These are phyloP conservation scores for Panopea generosa DNA, from an alignment of 2,888 invertebrate genomes.

Conservation along the genomic window DNA sequence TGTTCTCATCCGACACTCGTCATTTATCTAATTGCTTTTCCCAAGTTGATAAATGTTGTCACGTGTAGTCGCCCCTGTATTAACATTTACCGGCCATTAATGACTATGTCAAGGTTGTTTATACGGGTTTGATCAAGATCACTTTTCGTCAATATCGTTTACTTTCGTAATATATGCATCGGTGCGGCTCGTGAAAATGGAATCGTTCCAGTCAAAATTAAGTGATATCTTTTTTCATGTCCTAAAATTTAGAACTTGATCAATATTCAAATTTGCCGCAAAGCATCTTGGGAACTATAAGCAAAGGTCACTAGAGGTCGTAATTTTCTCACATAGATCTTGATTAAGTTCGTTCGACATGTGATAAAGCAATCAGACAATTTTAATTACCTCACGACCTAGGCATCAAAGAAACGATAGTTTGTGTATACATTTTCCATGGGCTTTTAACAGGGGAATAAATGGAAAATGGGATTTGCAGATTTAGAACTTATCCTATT, in stretches of 20 bases:
- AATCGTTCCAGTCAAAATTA: constrained; percentile 48
- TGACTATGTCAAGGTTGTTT: constrained; percentile 26
- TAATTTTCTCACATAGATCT: constrained; percentile 64
- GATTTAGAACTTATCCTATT: constrained; percentile 51
- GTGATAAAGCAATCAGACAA: constrained; percentile 66
- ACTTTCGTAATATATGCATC: constrained; percentile 43
- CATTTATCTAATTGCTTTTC: too few species aligned
- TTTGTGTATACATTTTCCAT: constrained; percentile 64
- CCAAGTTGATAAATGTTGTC: too few species aligned
- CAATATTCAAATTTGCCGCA: constrained; percentile 59
- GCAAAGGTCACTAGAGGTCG: constrained; percentile 54
- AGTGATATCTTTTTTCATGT: constrained; percentile 52
- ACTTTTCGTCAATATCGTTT: background rate
- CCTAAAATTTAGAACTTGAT: constrained; percentile 43
- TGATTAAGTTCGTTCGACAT: constrained; percentile 61
- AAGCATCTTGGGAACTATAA: constrained; percentile 56
- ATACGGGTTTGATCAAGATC: constrained; percentile 25
- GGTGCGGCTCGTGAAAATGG: constrained; percentile 18
- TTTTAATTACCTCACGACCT: constrained; percentile 61
- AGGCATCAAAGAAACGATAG: constrained; percentile 57
- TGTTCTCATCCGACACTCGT: too few species aligned
- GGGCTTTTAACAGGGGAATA: constrained; percentile 63
- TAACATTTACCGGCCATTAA: constrained; percentile 5
- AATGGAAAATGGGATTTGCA: constrained; percentile 56
- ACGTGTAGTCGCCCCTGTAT: background rate